These are phyloP conservation scores for Hafferia zeledoni DNA, from an alignment of 2,797 vertebrate species.

Conservation along the genomic window DNA sequence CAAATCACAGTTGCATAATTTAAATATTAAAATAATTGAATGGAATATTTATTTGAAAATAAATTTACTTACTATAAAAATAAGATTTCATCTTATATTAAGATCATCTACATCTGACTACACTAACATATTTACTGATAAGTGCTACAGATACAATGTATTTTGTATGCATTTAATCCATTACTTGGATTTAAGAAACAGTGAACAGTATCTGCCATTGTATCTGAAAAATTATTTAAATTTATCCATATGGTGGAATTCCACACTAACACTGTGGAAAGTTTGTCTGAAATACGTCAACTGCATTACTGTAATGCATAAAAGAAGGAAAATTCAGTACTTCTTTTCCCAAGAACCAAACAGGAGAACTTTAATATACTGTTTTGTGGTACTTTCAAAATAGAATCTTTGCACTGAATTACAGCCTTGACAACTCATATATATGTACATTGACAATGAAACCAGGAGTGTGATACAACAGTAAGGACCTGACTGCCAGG, in stretches of 20 bases:
- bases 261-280: not conserved
- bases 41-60: not conserved
- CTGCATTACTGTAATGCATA: not conserved
- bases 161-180: not conserved
- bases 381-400: not conserved
- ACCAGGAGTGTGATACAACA: not conserved
- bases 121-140: not conserved
- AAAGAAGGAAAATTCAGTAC: not conserved
- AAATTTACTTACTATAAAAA: not conserved
- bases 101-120: not conserved
- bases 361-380: not conserved
- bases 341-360: not conserved
- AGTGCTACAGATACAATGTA: not conserved
- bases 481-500: not conserved
- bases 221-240: not conserved
- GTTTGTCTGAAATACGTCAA: not conserved
- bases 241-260: not conserved
- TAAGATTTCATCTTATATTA: not conserved
- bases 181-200: not conserved
- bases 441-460: not conserved
- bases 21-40: slow-evolving; percentile 6
- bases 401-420: not conserved
- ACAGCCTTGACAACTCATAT: not conserved
- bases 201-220: not conserved
- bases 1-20: not conserved